Conservation (phyloP, 2,797 vertebrate species). For the Clarias platycephalus region DNA sequence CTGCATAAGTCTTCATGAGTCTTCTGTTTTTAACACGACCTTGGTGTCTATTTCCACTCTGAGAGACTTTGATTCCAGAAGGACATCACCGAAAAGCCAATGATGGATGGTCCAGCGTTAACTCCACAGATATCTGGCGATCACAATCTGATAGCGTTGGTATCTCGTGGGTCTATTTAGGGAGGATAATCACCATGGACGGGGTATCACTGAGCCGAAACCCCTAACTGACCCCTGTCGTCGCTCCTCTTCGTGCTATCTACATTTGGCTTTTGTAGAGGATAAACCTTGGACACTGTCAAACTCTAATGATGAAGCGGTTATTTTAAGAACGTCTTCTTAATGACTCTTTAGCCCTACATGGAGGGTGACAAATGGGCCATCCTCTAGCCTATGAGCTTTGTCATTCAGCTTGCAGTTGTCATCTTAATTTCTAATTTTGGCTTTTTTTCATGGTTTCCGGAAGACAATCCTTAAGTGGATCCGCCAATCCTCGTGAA, state of each 20-base stretch:
- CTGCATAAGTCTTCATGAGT: slow-evolving; percentile 56
- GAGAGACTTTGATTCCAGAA: slow-evolving; percentile 60
- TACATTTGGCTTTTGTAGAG: slow-evolving; percentile 41
- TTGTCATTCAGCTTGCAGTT: slow-evolving; percentile 8
- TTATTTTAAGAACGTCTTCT: slow-evolving; percentile 40
- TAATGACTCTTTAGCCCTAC: slow-evolving; percentile 34
- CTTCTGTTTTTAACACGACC: slow-evolving; percentile 69
- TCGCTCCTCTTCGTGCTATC: slow-evolving; percentile 26
- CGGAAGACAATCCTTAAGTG: background rate
- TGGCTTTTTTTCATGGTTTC: slow-evolving; percentile 11
- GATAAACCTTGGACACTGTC: slow-evolving; percentile 34
- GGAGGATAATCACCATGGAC: slow-evolving; percentile 36
- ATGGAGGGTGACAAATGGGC: slow-evolving; percentile 23
- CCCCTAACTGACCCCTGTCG: slow-evolving; percentile 34
- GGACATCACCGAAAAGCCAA: slow-evolving; percentile 68
- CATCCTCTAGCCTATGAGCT: background rate
- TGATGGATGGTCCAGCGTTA: slow-evolving; percentile 19
- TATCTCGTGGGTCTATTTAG: slow-evolving; percentile 63
- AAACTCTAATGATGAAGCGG: slow-evolving; percentile 33
- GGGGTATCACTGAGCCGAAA: slow-evolving; percentile 29
- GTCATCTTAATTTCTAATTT: slow-evolving; percentile 8
- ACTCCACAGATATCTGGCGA: slow-evolving; percentile 57
- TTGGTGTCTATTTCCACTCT: slow-evolving; percentile 53
- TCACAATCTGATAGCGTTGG: slow-evolving; percentile 57
- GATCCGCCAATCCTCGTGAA: background rate